These are phyloP conservation scores for Odocoileus virginianus DNA, from an alignment of 2,113 vertebrate genomes.

Conservation along the genomic window DNA sequence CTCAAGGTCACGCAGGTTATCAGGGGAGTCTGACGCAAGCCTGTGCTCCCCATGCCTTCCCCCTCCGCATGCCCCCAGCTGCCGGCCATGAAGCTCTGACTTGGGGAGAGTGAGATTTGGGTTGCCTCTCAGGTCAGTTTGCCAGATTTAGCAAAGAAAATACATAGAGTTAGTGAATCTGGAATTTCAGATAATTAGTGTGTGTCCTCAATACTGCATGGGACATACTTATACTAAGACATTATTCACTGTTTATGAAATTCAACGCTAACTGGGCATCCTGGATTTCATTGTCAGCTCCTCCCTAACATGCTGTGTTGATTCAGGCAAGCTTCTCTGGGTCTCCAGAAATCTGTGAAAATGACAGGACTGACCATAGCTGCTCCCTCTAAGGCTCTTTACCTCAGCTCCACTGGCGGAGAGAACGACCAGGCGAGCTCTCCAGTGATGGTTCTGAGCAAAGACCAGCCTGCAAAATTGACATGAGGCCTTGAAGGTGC, in stretches of 20 bases:
- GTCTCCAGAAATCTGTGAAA: neutral
- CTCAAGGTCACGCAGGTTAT: neutral
- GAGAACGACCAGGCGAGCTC: rapidly evolving
- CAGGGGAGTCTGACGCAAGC: neutral
- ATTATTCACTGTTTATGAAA: neutral
- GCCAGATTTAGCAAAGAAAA: neutral
- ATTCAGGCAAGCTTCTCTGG: neutral
- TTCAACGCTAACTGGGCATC: rapidly evolving
- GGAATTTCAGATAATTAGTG: neutral
- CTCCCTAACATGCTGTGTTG: neutral
- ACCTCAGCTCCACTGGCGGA: neutral
- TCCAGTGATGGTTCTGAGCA: neutral
- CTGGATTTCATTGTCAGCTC: neutral
- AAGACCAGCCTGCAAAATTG: neutral
- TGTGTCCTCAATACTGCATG: neutral
- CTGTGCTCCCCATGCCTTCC: no score
- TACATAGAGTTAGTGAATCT: neutral
- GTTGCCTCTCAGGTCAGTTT: neutral
- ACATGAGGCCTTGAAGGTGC: neutral
- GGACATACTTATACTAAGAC: neutral
- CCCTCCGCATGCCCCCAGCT: neutral
- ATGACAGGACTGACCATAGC: neutral
- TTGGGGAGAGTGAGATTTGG: neutral
- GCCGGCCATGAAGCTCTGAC: neutral
- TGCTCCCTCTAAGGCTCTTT: neutral